phyloP scores from a whole-genome alignment of 2,113 vertebrate species.

The Macroglossus sobrinus region DNA sequence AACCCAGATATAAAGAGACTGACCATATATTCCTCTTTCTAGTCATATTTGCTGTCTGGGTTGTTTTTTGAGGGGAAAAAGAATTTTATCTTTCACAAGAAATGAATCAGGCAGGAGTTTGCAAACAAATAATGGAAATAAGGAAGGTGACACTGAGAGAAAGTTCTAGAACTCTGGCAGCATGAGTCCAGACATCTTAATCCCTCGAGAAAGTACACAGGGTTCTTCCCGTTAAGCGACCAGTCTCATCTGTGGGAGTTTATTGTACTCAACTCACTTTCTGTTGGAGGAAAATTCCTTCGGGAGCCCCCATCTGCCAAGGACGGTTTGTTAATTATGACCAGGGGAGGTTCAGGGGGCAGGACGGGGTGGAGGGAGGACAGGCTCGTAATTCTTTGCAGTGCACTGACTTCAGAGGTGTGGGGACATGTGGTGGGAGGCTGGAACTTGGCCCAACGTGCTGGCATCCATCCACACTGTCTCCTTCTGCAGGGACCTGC shows the following conservation, averaged over 20 bases:
- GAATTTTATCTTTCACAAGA: not conserved
- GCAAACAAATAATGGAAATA: not conserved
- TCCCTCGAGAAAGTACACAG: not conserved
- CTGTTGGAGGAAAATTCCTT: not conserved
- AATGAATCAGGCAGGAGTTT: not conserved
- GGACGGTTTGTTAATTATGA: not conserved
- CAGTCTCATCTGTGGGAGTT: not conserved
- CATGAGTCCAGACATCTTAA: conserved; percentile 10
- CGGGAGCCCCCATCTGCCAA: not conserved
- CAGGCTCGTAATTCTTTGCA: not conserved
- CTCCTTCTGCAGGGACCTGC: not conserved
- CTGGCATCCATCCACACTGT: not conserved
- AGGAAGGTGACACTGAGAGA: not conserved
- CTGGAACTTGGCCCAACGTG: not conserved
- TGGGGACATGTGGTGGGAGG: not conserved
- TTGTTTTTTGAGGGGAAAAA: not conserved
- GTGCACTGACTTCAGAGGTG: not conserved
- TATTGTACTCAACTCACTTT: not conserved
- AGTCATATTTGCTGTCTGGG: not conserved
- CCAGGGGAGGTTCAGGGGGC: not conserved
- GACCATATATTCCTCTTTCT: not conserved
- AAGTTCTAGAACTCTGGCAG: conserved; percentile 54
- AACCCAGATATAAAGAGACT: fast-evolving
- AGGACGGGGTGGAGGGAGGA: not conserved
- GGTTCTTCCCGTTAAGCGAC: not conserved